Evolutionary conservation across 2,797 vertebrate genomes (phyloP).

Genomic region (Myotis planiceps): DNA sequence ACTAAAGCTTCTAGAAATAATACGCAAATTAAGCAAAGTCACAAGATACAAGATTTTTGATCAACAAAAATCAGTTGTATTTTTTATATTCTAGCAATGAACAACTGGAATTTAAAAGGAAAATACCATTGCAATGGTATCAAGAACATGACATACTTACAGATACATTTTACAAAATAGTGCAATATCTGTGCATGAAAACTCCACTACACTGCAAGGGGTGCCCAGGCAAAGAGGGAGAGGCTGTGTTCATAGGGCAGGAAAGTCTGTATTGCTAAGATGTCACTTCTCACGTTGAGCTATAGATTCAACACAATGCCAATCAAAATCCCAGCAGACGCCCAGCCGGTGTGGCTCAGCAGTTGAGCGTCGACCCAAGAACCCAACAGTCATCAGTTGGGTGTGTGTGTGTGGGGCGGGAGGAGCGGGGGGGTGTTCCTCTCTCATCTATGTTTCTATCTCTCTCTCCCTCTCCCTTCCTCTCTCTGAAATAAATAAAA

Average conservation of each 20-base stretch:
- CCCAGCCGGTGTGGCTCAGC: too few relatives aligned
- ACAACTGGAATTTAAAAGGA: neutral
- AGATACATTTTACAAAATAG: neutral
- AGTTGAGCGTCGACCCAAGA: too few relatives aligned
- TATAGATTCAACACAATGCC: neutral
- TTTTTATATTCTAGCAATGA: neutral
- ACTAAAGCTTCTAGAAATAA: neutral
- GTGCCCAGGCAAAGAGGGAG: neutral
- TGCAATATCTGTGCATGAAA: neutral
- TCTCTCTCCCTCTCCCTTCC: too few relatives aligned
- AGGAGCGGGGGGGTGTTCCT: too few relatives aligned
- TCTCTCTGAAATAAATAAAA: too few relatives aligned
- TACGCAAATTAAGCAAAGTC: conserved; percentile 6
- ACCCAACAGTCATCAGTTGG: too few relatives aligned
- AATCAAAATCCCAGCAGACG: neutral
- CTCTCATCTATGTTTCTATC: too few relatives aligned
- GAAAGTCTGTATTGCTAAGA: neutral
- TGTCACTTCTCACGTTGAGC: neutral
- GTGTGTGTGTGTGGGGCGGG: too few relatives aligned
- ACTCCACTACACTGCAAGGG: neutral
- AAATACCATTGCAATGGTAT: neutral
- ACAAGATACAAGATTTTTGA: neutral
- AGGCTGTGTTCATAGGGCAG: neutral
- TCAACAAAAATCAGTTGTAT: neutral
- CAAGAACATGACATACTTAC: neutral